Evolutionary conservation across 2,888 invertebrate species (phyloP).

Genomic region (Tinea trinotella): DNA sequence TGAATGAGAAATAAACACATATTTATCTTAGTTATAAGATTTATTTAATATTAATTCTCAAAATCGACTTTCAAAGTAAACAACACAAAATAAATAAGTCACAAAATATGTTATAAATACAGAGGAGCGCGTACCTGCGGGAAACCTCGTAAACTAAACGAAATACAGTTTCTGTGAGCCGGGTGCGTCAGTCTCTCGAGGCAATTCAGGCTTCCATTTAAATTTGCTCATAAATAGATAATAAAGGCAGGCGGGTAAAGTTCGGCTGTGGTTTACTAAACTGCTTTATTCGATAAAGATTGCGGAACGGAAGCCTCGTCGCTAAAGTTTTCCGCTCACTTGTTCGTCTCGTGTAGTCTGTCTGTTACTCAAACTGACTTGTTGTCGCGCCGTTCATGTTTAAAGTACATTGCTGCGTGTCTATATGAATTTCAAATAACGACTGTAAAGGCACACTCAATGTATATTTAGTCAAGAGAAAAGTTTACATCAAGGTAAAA

Average conservation of each 20-base stretch:
- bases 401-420: not conserved
- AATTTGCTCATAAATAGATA: constrained; percentile 60
- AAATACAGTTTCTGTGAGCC: constrained; percentile 19
- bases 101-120: constrained; percentile 4
- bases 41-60: too few species aligned
- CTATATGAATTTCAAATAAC: not conserved
- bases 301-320: constrained; percentile 32
- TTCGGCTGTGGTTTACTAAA: constrained; percentile 47
- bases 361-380: not conserved
- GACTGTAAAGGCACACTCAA: not conserved
- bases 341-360: constrained; percentile 13
- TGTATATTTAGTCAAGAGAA: not conserved
- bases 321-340: constrained; percentile 28
- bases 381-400: not conserved
- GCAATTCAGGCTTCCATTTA: constrained; percentile 37
- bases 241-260: constrained; percentile 40
- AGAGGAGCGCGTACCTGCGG: not conserved
- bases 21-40: too few species aligned
- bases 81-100: not conserved
- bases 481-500: not conserved
- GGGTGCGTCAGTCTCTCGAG: constrained; percentile 20
- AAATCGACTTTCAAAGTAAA: not conserved
- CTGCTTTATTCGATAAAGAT: constrained; percentile 61
- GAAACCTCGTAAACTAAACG: constrained; percentile 23
- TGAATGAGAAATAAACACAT: too few species aligned